Percentiles rank a stretch among this genome's conserved stretches.
These are phyloP conservation scores for Temnothorax unifasciatus DNA, from an alignment of 2,888 invertebrate genomes.

Conservation along the genomic window DNA sequence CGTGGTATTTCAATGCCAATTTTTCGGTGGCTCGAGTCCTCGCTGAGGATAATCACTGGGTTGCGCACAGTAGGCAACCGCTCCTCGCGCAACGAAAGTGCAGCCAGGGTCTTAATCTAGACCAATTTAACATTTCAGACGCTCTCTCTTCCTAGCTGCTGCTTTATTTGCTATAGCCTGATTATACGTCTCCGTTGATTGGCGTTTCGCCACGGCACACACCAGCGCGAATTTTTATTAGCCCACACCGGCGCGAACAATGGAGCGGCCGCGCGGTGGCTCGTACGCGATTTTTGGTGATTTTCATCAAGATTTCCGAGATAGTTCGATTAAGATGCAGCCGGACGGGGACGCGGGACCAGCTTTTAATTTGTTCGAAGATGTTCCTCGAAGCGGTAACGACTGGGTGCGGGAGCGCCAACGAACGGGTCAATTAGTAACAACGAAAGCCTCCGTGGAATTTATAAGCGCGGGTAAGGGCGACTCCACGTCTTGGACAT, in stretches of 20 bases:
- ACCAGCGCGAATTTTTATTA: conserved; percentile 78
- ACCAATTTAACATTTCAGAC: conserved; percentile 82
- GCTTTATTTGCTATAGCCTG: conserved; percentile 72
- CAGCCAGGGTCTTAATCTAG: conserved; percentile 77
- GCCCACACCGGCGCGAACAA: conserved; percentile 18
- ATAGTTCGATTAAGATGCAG: conserved; percentile 72
- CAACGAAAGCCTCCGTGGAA: conserved; percentile 56
- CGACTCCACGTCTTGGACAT: conserved; percentile 53
- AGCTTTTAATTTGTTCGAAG: conserved; percentile 43
- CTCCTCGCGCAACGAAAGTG: conserved; percentile 66
- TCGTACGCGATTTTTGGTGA: conserved; percentile 35
- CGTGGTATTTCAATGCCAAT: conserved; percentile 81
- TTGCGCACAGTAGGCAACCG: conserved; percentile 71
- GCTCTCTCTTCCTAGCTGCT: conserved; percentile 72
- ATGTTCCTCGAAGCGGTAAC: conserved; percentile 41
- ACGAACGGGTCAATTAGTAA: conserved; percentile 66
- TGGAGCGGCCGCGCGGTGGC: background rate
- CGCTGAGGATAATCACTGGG: conserved; percentile 79
- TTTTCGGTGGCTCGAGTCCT: conserved; percentile 82
- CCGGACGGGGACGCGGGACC: conserved; percentile 21
- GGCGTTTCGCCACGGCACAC: conserved; percentile 76
- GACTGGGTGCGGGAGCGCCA: conserved; percentile 55
- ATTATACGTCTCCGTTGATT: conserved; percentile 81
- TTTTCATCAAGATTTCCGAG: conserved; percentile 59
- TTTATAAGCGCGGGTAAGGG: conserved; percentile 55